A percentile compares a stretch with the other conserved stretches of the same genome.
These are phyloP conservation scores for Cotesia congregata DNA, from an alignment of 2,888 invertebrate species.

Conservation along the genomic window DNA sequence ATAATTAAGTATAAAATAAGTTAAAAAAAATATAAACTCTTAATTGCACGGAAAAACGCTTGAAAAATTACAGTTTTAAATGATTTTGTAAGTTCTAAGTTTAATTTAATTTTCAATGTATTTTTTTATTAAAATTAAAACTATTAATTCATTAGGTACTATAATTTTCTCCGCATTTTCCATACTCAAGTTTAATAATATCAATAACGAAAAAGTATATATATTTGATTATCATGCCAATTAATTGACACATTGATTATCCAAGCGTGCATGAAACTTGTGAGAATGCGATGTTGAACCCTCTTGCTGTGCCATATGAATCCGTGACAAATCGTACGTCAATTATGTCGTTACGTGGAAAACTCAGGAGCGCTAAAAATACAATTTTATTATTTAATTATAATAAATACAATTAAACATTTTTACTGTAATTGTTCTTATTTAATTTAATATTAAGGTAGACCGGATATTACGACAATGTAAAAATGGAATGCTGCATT, in stretches of 20 bases:
- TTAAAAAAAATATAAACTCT: background rate
- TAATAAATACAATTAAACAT: no score
- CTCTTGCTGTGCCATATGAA: constrained; percentile 65
- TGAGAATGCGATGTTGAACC: constrained; percentile 69
- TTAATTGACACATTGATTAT: constrained; percentile 26
- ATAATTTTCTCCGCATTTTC: background rate
- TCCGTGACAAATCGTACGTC: constrained; percentile 69
- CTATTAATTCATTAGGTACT: no score
- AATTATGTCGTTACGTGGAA: constrained; percentile 58
- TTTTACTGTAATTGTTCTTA: no score
- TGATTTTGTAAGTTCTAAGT: no score
- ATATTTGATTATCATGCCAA: background rate
- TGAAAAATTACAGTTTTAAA: no score
- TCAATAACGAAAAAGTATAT: background rate
- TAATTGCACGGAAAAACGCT: no score
- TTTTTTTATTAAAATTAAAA: no score
- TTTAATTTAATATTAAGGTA: no score
- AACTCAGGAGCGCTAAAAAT: constrained; percentile 63
- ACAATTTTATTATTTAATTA: no score
- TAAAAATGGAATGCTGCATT: no score
- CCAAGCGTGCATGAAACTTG: constrained; percentile 58
- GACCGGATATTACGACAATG: background rate
- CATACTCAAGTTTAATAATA: background rate
- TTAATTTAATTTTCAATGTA: no score
- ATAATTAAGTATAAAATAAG: background rate